These are phyloP conservation scores for Dasypogon diadema DNA, from an alignment of 2,888 invertebrate genomes.

Conservation along the genomic window DNA sequence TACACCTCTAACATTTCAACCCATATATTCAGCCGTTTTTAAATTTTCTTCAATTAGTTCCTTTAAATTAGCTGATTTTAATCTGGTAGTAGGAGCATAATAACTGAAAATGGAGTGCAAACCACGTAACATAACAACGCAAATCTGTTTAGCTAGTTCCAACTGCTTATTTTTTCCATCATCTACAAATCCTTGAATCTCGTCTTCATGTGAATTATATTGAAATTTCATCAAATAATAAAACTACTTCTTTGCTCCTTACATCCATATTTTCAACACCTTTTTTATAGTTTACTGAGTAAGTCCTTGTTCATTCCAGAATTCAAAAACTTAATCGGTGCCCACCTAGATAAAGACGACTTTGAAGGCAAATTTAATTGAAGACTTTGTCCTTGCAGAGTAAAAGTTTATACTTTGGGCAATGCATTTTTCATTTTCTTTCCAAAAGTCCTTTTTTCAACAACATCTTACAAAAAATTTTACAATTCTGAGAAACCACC, in stretches of 20 bases:
- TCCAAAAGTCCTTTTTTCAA: not conserved
- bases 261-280: not conserved
- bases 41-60: too few relatives aligned
- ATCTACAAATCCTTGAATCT: not conserved
- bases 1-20: too few relatives aligned
- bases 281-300: not conserved
- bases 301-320: not conserved
- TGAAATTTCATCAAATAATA: not conserved
- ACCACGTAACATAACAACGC: too few relatives aligned
- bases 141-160: too few relatives aligned
- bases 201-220: not conserved
- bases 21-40: too few relatives aligned
- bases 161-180: not conserved
- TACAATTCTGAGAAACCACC: not conserved
- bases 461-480: conserved; percentile 24
- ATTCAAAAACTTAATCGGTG: not conserved
- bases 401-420: conserved; percentile 1
- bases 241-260: not conserved
- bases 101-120: too few relatives aligned
- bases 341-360: too few relatives aligned
- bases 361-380: not conserved
- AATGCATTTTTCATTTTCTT: conserved; percentile 7
- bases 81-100: too few relatives aligned
- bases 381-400: not conserved
- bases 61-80: too few relatives aligned